These are phyloP conservation scores for Mesorhabditis sp. DNA, from an alignment of 2,888 invertebrate genomes.

Conservation along the genomic window DNA sequence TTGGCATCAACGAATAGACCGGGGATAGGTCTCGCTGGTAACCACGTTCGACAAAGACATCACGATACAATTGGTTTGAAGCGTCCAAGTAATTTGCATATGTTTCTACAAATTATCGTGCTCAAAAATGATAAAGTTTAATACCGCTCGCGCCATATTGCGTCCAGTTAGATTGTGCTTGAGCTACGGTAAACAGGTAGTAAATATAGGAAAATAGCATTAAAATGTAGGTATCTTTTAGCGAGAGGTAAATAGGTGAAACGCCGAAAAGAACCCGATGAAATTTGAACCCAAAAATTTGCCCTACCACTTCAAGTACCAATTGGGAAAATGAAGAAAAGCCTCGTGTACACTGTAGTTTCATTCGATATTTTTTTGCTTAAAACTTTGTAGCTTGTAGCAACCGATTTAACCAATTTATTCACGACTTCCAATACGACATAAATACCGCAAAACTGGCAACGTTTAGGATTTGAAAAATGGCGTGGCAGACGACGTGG, in stretches of 20 bases:
- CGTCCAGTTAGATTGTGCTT: background rate
- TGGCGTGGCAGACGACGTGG: background rate
- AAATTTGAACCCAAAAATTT: background rate
- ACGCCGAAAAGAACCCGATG: background rate
- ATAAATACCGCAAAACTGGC: background rate
- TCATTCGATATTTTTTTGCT: too few species aligned
- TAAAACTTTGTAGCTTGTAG: too few species aligned
- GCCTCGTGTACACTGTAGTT: too few species aligned
- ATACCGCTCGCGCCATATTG: background rate
- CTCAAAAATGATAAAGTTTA: background rate
- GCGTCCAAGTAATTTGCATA: background rate
- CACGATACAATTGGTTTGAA: background rate
- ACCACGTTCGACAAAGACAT: background rate
- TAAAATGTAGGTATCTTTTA: too few species aligned
- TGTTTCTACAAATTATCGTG: background rate
- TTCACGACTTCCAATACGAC: background rate
- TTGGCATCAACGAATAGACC: background rate
- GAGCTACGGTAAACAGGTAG: background rate
- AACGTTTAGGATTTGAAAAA: constrained; percentile 1
- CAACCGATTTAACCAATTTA: too few species aligned
- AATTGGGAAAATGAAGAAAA: too few species aligned
- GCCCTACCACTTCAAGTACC: too few species aligned
- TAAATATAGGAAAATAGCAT: too few species aligned
- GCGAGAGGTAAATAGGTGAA: background rate
- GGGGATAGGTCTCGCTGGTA: background rate